phyloP scores from a whole-genome alignment of 2,888 invertebrate genomes.

The Emmelina monodactyla region DNA sequence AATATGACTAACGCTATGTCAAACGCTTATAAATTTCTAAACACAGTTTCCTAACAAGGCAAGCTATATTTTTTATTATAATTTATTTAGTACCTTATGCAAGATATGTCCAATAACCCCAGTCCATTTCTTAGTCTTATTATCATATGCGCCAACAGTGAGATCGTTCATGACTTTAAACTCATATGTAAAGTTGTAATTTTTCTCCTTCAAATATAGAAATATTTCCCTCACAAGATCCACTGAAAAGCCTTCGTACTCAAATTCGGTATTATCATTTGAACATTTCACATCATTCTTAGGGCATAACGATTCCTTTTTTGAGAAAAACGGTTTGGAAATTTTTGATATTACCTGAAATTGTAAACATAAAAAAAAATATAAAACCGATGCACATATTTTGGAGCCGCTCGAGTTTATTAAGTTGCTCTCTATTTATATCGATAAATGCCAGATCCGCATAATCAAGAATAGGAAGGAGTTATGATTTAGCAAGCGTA shows the following conservation, averaged over 20 bases:
- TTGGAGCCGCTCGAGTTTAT: no score
- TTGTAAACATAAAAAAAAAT: no score
- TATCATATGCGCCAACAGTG: constrained; percentile 29
- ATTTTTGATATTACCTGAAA: constrained; percentile 70
- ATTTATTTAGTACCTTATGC: constrained; percentile 50
- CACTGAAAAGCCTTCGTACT: constrained; percentile 78
- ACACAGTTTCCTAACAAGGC: neutral
- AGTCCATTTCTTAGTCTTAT: constrained; percentile 39
- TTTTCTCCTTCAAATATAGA: constrained; percentile 50
- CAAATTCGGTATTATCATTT: constrained; percentile 65
- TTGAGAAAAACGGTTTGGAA: constrained; percentile 79
- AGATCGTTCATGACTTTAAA: constrained; percentile 30
- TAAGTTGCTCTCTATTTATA: no score
- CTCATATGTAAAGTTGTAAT: constrained; percentile 39
- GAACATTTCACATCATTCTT: constrained; percentile 28
- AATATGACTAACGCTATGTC: neutral
- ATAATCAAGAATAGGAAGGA: no score
- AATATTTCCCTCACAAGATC: constrained; percentile 78
- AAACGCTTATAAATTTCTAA: no score
- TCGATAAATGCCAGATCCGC: no score
- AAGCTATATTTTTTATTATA: no score
- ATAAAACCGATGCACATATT: no score
- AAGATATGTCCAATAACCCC: constrained; percentile 46
- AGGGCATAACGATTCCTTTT: constrained; percentile 51
- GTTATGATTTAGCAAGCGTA: no score